Percentiles rank a stretch among this genome's conserved stretches.
These are phyloP conservation scores for Yponomeuta cagnagella DNA, from an alignment of 2,888 invertebrate genomes.

Conservation along the genomic window DNA sequence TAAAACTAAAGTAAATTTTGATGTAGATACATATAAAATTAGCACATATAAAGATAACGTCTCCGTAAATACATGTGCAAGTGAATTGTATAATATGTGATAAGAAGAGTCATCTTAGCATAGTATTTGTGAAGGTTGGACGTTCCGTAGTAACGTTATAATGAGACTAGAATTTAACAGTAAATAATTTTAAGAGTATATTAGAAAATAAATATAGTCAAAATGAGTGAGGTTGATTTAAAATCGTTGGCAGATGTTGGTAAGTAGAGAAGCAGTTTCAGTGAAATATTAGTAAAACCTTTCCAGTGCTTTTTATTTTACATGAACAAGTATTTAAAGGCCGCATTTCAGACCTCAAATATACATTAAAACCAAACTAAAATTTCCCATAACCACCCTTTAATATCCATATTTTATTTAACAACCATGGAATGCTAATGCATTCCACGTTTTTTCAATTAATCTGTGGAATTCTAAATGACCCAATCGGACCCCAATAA, in stretches of 20 bases:
- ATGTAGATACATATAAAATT: no score
- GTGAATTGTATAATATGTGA: background rate
- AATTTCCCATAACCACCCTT: no score
- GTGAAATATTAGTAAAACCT: no score
- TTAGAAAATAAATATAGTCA: background rate
- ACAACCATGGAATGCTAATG: no score
- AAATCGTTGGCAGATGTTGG: constrained; percentile 28
- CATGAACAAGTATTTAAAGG: no score
- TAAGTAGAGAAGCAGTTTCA: constrained; percentile 20
- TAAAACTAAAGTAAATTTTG: background rate
- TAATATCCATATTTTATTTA: no score
- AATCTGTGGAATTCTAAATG: no score
- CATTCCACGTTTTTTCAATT: no score
- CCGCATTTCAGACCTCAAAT: no score
- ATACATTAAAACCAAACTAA: no score
- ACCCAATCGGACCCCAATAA: no score
- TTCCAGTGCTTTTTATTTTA: no score
- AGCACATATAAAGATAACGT: background rate
- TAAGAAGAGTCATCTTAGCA: background rate
- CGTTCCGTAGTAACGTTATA: background rate
- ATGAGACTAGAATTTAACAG: background rate
- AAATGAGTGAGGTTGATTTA: constrained; percentile 39
- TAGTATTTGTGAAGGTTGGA: background rate
- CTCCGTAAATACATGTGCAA: background rate
- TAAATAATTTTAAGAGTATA: background rate